These are phyloP conservation scores for Chalcosyrphus nemorum DNA, from an alignment of 2,888 invertebrate genomes.

Conservation along the genomic window DNA sequence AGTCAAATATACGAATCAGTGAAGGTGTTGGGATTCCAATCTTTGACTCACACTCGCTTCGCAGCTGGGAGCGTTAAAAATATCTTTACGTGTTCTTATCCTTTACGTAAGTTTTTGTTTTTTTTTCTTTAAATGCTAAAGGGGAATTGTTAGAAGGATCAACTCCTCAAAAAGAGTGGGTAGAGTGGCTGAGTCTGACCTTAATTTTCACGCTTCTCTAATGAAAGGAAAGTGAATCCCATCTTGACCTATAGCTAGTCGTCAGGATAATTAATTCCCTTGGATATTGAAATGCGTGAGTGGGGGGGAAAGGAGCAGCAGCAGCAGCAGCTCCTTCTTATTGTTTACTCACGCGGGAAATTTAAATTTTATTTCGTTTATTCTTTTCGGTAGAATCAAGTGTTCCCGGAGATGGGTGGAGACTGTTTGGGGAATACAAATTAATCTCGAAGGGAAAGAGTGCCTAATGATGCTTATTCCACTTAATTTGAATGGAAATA, in stretches of 20 bases:
- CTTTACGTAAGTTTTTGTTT: no score
- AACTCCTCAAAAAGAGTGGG: not conserved
- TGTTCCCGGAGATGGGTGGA: not conserved
- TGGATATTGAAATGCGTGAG: not conserved
- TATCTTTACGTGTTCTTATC: not conserved
- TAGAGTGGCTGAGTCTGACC: not conserved
- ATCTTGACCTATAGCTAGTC: not conserved
- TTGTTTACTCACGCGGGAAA: not conserved
- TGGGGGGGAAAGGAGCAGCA: no score
- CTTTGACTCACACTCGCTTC: not conserved
- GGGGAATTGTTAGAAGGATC: not conserved
- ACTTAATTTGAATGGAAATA: not conserved
- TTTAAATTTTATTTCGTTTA: not conserved
- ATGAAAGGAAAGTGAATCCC: not conserved
- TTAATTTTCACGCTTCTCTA: not conserved
- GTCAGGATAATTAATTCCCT: not conserved
- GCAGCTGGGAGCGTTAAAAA: slow-evolving; percentile 31
- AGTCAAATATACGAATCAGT: slow-evolving; percentile 16
- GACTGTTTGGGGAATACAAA: not conserved
- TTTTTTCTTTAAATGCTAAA: not conserved
- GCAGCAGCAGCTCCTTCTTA: no score
- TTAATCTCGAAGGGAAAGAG: not conserved
- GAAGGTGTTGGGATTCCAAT: slow-evolving; percentile 58
- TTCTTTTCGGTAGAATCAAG: not conserved
- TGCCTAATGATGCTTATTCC: not conserved